Percentiles rank a stretch among this genome's conserved stretches.
These are phyloP conservation scores for Arothron firmamentum DNA, from an alignment of 2,113 vertebrate genomes.

Conservation along the genomic window DNA sequence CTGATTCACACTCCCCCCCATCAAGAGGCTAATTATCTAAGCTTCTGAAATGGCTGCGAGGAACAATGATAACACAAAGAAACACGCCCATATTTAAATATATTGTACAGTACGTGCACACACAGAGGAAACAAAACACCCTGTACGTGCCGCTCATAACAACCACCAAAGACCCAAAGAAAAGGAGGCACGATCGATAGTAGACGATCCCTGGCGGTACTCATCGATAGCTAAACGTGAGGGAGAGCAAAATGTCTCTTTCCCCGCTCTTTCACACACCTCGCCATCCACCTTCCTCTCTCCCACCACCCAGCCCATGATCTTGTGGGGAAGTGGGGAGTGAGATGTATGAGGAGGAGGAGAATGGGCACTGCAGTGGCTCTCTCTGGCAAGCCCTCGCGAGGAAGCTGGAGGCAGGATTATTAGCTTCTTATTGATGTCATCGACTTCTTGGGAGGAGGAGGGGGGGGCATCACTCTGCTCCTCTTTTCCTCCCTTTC, in stretches of 20 bases:
- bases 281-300: slow-evolving; percentile 36
- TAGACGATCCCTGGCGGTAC: slow-evolving; percentile 66
- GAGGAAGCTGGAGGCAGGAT: slow-evolving; percentile 67
- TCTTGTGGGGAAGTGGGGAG: slow-evolving; percentile 52
- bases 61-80: slow-evolving; percentile 22
- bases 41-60: slow-evolving; percentile 37
- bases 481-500: slow-evolving; percentile 33
- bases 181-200: slow-evolving; percentile 69
- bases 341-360: slow-evolving; percentile 53
- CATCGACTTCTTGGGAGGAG: slow-evolving; percentile 62
- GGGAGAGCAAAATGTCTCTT: slow-evolving; percentile 60
- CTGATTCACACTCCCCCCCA: slow-evolving; percentile 27
- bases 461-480: slow-evolving; percentile 51
- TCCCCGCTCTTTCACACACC: slow-evolving; percentile 31
- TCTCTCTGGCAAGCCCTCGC: slow-evolving; percentile 50
- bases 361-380: slow-evolving; percentile 60
- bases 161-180: slow-evolving; percentile 59
- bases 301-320: slow-evolving; percentile 35
- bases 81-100: slow-evolving; percentile 5
- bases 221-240: slow-evolving; percentile 72
- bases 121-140: slow-evolving; percentile 30
- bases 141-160: slow-evolving; percentile 65
- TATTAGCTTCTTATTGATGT: slow-evolving; percentile 76
- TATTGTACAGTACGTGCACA: slow-evolving; percentile 16
- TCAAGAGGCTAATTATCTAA: slow-evolving; percentile 54